These are phyloP conservation scores for Chitala chitala DNA, from an alignment of 2,113 vertebrate species.

Conservation along the genomic window DNA sequence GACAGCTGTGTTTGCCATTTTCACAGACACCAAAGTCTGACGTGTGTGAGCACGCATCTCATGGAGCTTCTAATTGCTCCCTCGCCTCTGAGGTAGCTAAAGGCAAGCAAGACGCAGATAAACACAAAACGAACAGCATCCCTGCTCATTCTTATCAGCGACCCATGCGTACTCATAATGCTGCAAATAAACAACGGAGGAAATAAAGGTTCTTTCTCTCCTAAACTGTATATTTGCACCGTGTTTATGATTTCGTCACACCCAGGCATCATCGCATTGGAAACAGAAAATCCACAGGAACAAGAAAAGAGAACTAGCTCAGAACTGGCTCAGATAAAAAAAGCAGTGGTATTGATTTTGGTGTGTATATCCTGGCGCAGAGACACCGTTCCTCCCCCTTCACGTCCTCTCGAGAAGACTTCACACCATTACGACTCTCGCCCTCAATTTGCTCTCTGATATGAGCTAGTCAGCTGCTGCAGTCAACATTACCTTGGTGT, in stretches of 20 bases:
- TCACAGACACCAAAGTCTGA: not conserved
- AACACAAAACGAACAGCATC: not conserved
- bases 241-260: not conserved
- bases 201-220: not conserved
- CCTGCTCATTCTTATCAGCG: not conserved
- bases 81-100: slow-evolving; percentile 1
- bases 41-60: not conserved
- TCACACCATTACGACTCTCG: not conserved
- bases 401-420: not conserved
- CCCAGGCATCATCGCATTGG: not conserved
- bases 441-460: not conserved
- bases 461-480: slow-evolving; percentile 3
- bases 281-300: not conserved
- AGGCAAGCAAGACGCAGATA: not conserved
- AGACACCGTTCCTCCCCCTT: not conserved
- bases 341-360: slow-evolving; percentile 10
- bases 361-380: slow-evolving; percentile 6
- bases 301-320: too few species aligned
- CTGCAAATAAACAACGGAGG: not conserved
- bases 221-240: not conserved
- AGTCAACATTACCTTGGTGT: not conserved
- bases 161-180: not conserved
- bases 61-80: slow-evolving; percentile 1
- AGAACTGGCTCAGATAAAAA: not conserved
- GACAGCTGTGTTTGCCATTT: slow-evolving; percentile 8